Base-by-base conservation (phyloP, 1,140 invertebrate species). In the Oncopodura yosiiana region DNA sequence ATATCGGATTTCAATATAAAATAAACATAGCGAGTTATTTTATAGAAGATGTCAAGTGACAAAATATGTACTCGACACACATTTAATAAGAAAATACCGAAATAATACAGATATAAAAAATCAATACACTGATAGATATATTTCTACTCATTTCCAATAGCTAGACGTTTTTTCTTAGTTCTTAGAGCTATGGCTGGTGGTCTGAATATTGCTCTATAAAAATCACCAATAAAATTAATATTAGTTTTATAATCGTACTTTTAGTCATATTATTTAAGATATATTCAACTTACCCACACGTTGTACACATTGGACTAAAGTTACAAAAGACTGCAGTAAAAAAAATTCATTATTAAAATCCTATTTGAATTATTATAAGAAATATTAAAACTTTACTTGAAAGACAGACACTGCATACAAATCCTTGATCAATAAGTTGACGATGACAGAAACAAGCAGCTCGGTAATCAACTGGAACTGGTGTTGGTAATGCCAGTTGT, bases 361-460 rank as follows among this genome's bases (percentile, higher is more conserved):
- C 14, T 36, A 45, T 43, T 23, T 56, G 45, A 49, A 32, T 51
- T 45, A 41, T 36, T 52, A 36, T 49, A 45, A 53, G 38, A 49
- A 37, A 37, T 62, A 32, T 19, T 11, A 23, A 51, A 12, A 32
- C 50, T 46, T 79, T 74, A 92, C 87, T 89, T 66, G 92, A 94
- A 23, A 99, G 75, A 73, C 95, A 99, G 53, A 98, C 87, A 3
- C 94, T 98, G 71, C 94, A 98, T 14, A 98, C 94, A 71, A 88
- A 96, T 49, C 92, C 94, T 66, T 95, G 86, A 66, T 95, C 92
- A 42, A 97, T 85, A 27, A 97, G 77, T 66, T 92, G 88, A n/a
- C 92, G 75, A 72, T 98, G 94, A 69, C 94, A 98, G 75, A 98
- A 98, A 71, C 94, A 98, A 0, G 93, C 92, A 19, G 94, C 92